Percentiles rank a stretch among this genome's conserved stretches.
Conservation (phyloP, 2,113 vertebrate species). For the Zosterops japonicus region DNA sequence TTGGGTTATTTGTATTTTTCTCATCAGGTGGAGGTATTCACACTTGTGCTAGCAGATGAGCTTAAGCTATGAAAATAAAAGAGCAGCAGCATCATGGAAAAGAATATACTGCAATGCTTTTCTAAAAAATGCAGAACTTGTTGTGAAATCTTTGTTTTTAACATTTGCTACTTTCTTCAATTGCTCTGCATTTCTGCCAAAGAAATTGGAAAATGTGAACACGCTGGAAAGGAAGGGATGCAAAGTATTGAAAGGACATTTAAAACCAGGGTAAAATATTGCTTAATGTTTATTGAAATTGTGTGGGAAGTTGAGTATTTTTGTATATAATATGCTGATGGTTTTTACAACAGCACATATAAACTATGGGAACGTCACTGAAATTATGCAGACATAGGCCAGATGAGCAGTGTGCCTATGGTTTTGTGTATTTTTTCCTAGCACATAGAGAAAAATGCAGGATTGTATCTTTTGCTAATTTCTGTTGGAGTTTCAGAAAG, state of each 20-base stretch:
- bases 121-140: not conserved
- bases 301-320: conserved; percentile 34
- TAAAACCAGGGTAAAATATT: not conserved
- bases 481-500: not conserved
- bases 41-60: not conserved
- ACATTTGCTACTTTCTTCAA: not conserved
- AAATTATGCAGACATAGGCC: conserved; percentile 9
- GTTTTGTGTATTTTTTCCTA: not conserved
- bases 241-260: not conserved
- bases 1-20: not conserved
- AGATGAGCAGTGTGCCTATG: not conserved
- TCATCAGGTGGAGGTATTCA: not conserved
- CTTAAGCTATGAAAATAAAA: not conserved
- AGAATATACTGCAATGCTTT: not conserved
- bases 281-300: conserved; percentile 1
- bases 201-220: not conserved
- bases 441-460: not conserved
- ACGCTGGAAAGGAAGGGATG: not conserved
- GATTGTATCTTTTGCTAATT: not conserved
- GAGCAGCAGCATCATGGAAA: not conserved
- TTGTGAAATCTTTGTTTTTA: not conserved
- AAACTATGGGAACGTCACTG: not conserved
- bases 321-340: conserved; percentile 30
- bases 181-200: not conserved
- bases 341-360: not conserved